A percentile compares a stretch with the other conserved stretches of the same genome.
These are phyloP conservation scores for Macrophya alboannulata DNA, from an alignment of 2,888 invertebrate genomes.

Conservation along the genomic window DNA sequence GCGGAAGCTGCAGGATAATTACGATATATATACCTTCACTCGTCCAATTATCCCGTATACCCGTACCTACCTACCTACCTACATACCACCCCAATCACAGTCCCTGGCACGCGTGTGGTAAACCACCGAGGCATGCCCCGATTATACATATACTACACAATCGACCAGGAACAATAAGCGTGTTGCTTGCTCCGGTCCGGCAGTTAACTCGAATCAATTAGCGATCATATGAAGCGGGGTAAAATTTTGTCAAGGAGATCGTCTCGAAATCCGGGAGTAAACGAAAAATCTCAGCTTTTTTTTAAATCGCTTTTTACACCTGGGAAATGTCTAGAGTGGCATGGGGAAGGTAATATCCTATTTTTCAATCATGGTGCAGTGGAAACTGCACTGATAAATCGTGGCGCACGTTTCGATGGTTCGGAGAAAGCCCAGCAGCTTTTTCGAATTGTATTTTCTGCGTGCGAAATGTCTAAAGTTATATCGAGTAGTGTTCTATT, in stretches of 20 bases:
- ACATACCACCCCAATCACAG: conserved; percentile 10
- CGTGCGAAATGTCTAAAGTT: not conserved
- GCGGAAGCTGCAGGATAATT: not conserved
- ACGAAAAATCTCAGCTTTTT: not conserved
- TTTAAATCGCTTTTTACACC: too few relatives aligned
- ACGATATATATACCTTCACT: conserved; percentile 13
- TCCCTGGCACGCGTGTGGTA: conserved; percentile 29
- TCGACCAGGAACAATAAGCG: conserved; percentile 37
- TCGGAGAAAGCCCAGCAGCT: not conserved
- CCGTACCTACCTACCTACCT: not conserved
- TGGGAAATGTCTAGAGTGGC: too few relatives aligned
- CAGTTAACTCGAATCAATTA: conserved; percentile 47
- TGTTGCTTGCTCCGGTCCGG: not conserved
- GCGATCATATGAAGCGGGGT: not conserved
- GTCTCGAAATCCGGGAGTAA: not conserved
- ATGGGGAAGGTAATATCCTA: too few relatives aligned
- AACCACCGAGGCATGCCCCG: conserved; percentile 38
- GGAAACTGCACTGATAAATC: not conserved
- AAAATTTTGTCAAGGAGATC: not conserved
- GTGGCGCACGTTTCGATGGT: too few relatives aligned
- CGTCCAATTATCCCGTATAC: conserved; percentile 32
- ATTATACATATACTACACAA: conserved; percentile 37
- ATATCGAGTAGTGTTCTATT: too few relatives aligned
- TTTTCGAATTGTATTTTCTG: conserved; percentile 1
- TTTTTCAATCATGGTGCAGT: too few relatives aligned